phyloP scores from a whole-genome alignment of 2,888 invertebrate genomes.

The Monopis laevigella region DNA sequence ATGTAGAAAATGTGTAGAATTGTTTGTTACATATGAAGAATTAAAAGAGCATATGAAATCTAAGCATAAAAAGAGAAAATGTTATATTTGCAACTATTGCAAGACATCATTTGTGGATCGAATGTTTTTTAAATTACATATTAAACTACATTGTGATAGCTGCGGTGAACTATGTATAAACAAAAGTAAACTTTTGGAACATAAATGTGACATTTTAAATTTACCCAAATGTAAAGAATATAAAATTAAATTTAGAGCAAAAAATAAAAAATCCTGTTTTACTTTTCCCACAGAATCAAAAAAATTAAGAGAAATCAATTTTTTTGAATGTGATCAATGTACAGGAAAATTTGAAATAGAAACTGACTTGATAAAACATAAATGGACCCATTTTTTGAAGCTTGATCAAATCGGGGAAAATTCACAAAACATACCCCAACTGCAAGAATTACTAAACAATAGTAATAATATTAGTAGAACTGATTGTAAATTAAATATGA shows the following conservation, averaged over 20 bases:
- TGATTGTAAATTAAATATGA: slow-evolving; percentile 15
- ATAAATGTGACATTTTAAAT: slow-evolving; percentile 39
- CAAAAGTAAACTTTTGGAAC: slow-evolving; percentile 31
- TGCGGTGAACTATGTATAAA: slow-evolving; percentile 33
- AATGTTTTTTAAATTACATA: slow-evolving; percentile 50
- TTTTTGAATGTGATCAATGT: slow-evolving; percentile 50
- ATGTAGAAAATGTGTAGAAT: slow-evolving; percentile 47
- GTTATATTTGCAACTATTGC: slow-evolving; percentile 54
- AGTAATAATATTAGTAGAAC: slow-evolving; percentile 17
- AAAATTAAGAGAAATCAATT: too few species aligned
- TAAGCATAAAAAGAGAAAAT: slow-evolving; percentile 46
- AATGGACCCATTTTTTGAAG: slow-evolving; percentile 47
- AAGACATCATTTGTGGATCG: slow-evolving; percentile 43
- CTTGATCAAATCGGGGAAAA: slow-evolving; percentile 23
- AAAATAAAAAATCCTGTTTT: slow-evolving; percentile 45
- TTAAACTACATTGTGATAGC: slow-evolving; percentile 46
- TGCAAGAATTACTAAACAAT: slow-evolving; percentile 19
- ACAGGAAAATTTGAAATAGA: slow-evolving; percentile 40
- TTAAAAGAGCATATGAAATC: slow-evolving; percentile 39
- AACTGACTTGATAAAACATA: slow-evolving; percentile 44
- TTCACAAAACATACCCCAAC: slow-evolving; percentile 21
- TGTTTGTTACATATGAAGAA: slow-evolving; percentile 36
- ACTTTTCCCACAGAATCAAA: too few species aligned
- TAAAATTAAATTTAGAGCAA: slow-evolving; percentile 34
- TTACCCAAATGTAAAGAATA: slow-evolving; percentile 47